Base-by-base conservation (phyloP, 2,888 invertebrate genomes). In the Spodoptera littoralis region DNA sequence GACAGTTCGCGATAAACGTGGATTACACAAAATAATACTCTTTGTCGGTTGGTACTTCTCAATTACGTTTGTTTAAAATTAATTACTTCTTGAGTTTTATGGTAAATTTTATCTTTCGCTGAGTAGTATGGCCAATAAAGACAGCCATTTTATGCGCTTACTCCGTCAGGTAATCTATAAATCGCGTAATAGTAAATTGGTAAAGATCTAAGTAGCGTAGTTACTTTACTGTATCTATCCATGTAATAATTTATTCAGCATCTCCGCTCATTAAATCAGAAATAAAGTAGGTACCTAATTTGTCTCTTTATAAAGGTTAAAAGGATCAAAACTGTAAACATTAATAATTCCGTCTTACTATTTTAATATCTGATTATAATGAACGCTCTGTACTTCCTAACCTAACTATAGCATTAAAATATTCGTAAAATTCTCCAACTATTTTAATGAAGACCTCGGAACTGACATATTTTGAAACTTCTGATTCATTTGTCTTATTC, bases 11-110 rank as follows among this genome's bases (percentile, higher is more conserved):
- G 76, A 82, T 83, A 82, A 77, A 61, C 57, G 63, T 57, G 50
- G 65, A 73, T 75, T 81, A 81, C 73, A 76, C 78, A 73, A 82
- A 84, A 82, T 76, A 80, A 75, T 69, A 54, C 51, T 71, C 78
- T 82, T 79, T 79, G 81, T 80, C 84, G 82, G 83, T 36, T 8
- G 2, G 36, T 63, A 64, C 64, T 62, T 65, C 63, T 60, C 56
- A 56, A 70, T 64, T 70, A 45, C 56, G 56, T 77, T 78, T 75
- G 44, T 70, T 61, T 62, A 58, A 65, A 65, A 58, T 61, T 55
- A 43, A 65, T 24, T n/a, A 55, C 11, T 8, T 41, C 11, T 50
- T 58, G 22, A 52, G 47, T 66, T 72, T 45, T 45, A 59, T 18
- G 49, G 36, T 43, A 41, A 44, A 12, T 51, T 44, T 44, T 43